These are phyloP conservation scores for Paguma larvata DNA, from an alignment of 2,797 vertebrate genomes.

Conservation along the genomic window DNA sequence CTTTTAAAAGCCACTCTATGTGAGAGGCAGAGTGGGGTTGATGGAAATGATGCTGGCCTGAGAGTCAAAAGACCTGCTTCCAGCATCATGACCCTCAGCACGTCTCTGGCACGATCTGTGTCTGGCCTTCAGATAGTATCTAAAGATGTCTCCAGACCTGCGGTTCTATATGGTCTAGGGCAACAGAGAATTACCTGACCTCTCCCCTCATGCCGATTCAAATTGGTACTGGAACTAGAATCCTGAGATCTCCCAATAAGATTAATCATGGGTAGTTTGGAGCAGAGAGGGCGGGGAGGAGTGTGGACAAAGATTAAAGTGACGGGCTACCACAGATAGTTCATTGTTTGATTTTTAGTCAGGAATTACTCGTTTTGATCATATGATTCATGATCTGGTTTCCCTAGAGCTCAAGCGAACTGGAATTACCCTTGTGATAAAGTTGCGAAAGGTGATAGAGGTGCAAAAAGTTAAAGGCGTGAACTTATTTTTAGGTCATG, in stretches of 20 bases:
- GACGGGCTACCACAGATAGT: background rate
- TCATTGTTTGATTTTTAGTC: background rate
- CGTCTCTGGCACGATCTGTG: background rate
- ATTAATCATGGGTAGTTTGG: constrained; percentile 49
- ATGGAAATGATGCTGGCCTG: background rate
- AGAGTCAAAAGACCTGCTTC: constrained; percentile 21
- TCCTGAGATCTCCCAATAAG: constrained; percentile 54
- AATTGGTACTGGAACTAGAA: background rate
- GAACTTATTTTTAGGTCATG: constrained; percentile 22
- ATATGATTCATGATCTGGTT: background rate
- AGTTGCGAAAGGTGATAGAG: background rate
- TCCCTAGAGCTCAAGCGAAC: background rate
- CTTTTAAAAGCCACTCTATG: constrained; percentile 2
- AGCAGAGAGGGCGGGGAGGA: background rate
- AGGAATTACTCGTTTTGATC: constrained; percentile 4
- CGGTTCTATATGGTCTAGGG: constrained; percentile 42
- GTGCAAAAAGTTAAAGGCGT: background rate
- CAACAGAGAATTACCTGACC: constrained; percentile 56
- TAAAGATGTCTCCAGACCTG: constrained; percentile 62
- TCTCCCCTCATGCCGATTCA: constrained; percentile 62
- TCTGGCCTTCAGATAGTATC: constrained; percentile 71
- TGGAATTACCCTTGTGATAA: background rate
- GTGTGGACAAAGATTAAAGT: background rate
- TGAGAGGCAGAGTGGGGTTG: background rate
- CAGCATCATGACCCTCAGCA: background rate